A percentile compares a stretch with the other conserved stretches of the same genome.
Conservation (phyloP, 1,140 invertebrate genomes). For the Bombus affinis region DNA sequence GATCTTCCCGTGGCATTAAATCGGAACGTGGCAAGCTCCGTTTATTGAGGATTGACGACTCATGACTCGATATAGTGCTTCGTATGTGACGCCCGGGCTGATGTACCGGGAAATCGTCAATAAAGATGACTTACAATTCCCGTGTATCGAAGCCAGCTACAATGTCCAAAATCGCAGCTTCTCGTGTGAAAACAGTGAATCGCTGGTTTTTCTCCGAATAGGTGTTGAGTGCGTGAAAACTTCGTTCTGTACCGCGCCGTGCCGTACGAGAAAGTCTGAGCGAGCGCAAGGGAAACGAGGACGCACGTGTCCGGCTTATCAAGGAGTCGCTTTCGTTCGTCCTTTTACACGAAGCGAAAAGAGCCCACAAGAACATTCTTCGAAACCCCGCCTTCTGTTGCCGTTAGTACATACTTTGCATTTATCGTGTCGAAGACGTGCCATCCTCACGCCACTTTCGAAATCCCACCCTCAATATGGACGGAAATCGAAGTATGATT, state of each 20-base stretch:
- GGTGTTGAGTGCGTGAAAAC: slow-evolving; percentile 22
- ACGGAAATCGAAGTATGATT: slow-evolving; percentile 47
- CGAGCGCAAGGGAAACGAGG: slow-evolving; percentile 1
- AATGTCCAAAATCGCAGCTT: slow-evolving; percentile 47
- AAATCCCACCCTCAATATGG: background rate
- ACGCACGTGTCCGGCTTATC: slow-evolving; percentile 60
- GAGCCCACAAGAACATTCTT: slow-evolving; percentile 31
- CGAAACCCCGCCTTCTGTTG: slow-evolving; percentile 56
- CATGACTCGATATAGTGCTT: background rate
- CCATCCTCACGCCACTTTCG: background rate
- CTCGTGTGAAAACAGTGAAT: slow-evolving; percentile 29
- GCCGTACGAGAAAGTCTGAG: background rate
- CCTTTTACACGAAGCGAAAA: background rate
- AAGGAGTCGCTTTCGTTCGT: slow-evolving; percentile 32
- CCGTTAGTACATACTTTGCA: slow-evolving; percentile 66
- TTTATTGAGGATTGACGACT: slow-evolving; percentile 6
- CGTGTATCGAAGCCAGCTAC: background rate
- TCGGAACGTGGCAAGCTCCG: background rate
- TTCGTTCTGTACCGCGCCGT: background rate
- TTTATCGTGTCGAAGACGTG: slow-evolving; percentile 54
- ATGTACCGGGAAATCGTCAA: background rate
- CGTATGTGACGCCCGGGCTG: background rate
- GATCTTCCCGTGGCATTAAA: slow-evolving; percentile 35
- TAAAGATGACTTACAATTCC: slow-evolving; percentile 10
- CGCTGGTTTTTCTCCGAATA: slow-evolving; percentile 9